A percentile compares a stretch with the other conserved stretches of the same genome.
Conservation (phyloP, 2,888 invertebrate genomes). For the Rugalucina vietnamica region DNA sequence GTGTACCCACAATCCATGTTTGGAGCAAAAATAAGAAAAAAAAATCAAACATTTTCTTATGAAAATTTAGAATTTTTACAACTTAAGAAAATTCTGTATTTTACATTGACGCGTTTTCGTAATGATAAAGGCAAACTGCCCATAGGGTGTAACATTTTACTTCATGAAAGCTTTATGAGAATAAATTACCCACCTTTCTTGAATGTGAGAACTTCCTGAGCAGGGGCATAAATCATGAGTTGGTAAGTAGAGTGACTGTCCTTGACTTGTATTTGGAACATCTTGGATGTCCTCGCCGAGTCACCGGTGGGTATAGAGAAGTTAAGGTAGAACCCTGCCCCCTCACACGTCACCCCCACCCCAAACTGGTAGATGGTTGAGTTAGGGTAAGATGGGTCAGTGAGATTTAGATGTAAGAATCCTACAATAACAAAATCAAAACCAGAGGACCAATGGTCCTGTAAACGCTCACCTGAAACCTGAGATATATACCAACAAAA, state of each 20-base stretch:
- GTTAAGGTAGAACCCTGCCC: conserved; percentile 69
- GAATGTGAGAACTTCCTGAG: neutral
- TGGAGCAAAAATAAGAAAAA: too few relatives aligned
- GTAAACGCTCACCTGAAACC: too few relatives aligned
- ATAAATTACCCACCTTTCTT: conserved; percentile 1
- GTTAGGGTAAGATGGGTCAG: conserved; percentile 74
- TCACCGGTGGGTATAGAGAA: conserved; percentile 79
- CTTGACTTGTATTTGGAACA: conserved; percentile 66
- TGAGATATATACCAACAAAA: too few relatives aligned
- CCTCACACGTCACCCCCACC: conserved; percentile 78
- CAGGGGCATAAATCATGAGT: conserved; percentile 70
- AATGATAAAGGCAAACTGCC: too few relatives aligned
- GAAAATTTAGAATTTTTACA: too few relatives aligned
- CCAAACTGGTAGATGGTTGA: conserved; percentile 77
- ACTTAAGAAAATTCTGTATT: too few relatives aligned
- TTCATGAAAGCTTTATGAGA: too few relatives aligned
- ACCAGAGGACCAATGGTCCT: too few relatives aligned
- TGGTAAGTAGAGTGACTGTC: conserved; percentile 65
- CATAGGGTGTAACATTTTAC: too few relatives aligned
- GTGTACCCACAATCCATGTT: too few relatives aligned
- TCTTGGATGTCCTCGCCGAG: conserved; percentile 65
- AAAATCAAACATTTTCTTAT: too few relatives aligned
- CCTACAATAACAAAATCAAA: conserved; percentile 76
- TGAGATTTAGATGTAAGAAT: conserved; percentile 75
- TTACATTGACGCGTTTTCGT: too few relatives aligned